Conservation (phyloP, 1,140 invertebrate species). For the Micrasema longulum region DNA sequence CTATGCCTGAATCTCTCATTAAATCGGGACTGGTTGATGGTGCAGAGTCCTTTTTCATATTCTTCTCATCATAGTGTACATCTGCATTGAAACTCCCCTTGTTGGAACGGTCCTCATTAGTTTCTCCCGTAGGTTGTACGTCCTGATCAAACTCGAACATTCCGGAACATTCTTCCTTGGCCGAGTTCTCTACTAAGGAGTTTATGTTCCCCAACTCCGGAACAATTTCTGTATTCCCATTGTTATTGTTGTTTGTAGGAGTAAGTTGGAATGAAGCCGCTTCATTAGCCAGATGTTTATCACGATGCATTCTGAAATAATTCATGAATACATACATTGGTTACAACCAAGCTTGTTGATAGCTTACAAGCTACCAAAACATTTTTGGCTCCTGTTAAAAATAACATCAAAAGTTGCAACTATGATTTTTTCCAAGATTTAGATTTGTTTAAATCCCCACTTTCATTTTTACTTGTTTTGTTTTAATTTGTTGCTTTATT, state of each 20-base stretch:
- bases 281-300: constrained; percentile 40
- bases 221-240: constrained; percentile 31
- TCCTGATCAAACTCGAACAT: constrained; percentile 67
- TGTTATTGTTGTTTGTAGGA: too few relatives aligned
- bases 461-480: too few relatives aligned
- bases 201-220: constrained; percentile 39
- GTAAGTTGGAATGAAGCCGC: constrained; percentile 18
- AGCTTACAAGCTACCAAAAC: too few relatives aligned
- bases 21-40: constrained; percentile 66
- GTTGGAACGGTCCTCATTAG: constrained; percentile 3
- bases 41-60: constrained; percentile 16
- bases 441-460: too few relatives aligned
- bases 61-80: constrained; percentile 30
- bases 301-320: constrained; percentile 46
- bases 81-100: constrained; percentile 29
- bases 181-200: constrained; percentile 60
- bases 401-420: too few relatives aligned
- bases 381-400: too few relatives aligned
- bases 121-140: constrained; percentile 46
- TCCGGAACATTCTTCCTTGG: constrained; percentile 65
- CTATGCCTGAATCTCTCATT: constrained; percentile 68
- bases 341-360: too few relatives aligned
- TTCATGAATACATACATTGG: too few relatives aligned
- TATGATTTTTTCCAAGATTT: too few relatives aligned
- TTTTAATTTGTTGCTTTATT: too few relatives aligned